phyloP scores from a whole-genome alignment of 2,113 vertebrate species.

The Zosterops borbonicus region DNA sequence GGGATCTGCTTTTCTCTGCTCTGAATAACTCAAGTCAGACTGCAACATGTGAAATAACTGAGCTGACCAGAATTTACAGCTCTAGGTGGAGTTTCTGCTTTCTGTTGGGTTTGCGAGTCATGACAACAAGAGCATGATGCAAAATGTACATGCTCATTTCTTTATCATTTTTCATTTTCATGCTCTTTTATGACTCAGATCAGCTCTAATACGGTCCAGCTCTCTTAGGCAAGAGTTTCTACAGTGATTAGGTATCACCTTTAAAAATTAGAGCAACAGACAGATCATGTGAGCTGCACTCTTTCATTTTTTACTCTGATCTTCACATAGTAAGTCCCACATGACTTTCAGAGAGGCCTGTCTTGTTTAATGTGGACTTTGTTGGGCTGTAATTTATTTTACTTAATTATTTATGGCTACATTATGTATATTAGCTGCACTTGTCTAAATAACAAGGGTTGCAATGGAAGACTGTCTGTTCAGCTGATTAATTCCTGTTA shows the following conservation, averaged over 20 bases:
- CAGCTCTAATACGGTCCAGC: conserved; percentile 29
- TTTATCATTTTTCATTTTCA: conserved; percentile 61
- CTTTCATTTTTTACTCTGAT: conserved; percentile 43
- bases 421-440: conserved; percentile 72
- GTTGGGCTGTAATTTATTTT: conserved; percentile 68
- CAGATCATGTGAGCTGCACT: conserved; percentile 36
- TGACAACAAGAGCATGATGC: conserved; percentile 19
- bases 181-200: conserved; percentile 53
- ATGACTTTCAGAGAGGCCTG: conserved; percentile 52
- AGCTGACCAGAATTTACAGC: conserved; percentile 76
- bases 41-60: conserved; percentile 76
- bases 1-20: conserved; percentile 73
- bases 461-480: conserved; percentile 24
- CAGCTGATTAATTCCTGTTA: conserved; percentile 17
- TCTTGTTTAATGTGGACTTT: conserved; percentile 48
- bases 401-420: conserved; percentile 72
- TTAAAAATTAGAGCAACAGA: conserved; percentile 66
- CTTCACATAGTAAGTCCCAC: conserved; percentile 21
- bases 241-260: conserved; percentile 8
- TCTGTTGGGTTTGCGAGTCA: conserved; percentile 68
- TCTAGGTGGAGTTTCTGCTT: conserved; percentile 66
- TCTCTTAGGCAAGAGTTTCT: conserved; percentile 27
- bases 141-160: conserved; percentile 54
- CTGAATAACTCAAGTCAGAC: conserved; percentile 75
- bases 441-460: conserved; percentile 65